phyloP scores from a whole-genome alignment of 2,797 vertebrate species.

The Chelonia mydas region DNA sequence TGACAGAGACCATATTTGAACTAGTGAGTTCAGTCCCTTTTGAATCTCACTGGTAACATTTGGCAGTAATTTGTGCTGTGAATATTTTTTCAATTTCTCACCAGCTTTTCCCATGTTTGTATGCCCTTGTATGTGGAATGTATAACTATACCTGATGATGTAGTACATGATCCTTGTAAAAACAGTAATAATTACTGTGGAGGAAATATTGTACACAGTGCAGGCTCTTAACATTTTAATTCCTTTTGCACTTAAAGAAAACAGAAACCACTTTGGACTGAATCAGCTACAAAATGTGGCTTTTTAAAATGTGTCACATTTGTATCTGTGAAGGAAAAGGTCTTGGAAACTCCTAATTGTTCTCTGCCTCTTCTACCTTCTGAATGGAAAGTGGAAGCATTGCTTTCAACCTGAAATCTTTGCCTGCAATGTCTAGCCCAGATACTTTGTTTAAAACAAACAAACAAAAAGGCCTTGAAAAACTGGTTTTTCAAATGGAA shows the following conservation, averaged over 20 bases:
- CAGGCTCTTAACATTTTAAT: not conserved
- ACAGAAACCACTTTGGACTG: not conserved
- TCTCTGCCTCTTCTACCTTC: not conserved
- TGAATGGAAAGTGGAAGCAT: not conserved
- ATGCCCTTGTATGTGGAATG: not conserved
- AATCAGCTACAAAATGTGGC: slow-evolving; percentile 4
- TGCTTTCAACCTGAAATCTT: not conserved
- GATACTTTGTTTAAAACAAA: not conserved
- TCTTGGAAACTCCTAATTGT: not conserved
- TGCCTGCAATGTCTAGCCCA: not conserved
- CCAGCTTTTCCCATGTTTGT: not conserved
- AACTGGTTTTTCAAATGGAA: not conserved
- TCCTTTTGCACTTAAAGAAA: not conserved
- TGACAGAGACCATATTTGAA: fast-evolving
- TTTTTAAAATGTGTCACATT: slow-evolving; percentile 42
- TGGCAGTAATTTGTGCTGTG: fast-evolving
- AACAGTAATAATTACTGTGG: not conserved
- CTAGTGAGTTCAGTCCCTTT: not conserved
- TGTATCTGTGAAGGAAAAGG: not conserved
- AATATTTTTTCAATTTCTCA: not conserved
- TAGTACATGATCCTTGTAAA: not conserved
- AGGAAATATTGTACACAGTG: not conserved
- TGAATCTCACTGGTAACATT: not conserved
- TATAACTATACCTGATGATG: not conserved
- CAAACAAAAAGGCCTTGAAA: not conserved